Conservation (phyloP, 2,888 invertebrate genomes). For the Cantharis flavilabris region DNA sequence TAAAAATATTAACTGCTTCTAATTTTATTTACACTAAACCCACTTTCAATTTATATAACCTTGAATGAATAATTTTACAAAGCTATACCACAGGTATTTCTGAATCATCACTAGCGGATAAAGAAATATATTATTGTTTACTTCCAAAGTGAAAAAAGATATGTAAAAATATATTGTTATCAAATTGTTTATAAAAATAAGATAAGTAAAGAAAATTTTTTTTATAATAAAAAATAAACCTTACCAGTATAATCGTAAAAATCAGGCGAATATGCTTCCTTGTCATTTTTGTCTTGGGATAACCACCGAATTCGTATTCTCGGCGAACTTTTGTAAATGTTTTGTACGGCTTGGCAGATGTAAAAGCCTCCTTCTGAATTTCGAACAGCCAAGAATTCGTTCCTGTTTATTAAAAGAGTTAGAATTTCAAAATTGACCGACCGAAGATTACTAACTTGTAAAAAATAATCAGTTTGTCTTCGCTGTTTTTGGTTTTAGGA, state of each 20-base stretch:
- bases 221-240: slow-evolving; percentile 14
- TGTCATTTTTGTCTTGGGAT: slow-evolving; percentile 72
- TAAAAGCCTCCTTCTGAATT: slow-evolving; percentile 88
- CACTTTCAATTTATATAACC: neutral
- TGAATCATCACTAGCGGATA: neutral
- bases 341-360: slow-evolving; percentile 88
- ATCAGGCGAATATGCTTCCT: slow-evolving; percentile 82
- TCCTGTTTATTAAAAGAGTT: slow-evolving; percentile 58
- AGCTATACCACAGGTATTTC: neutral
- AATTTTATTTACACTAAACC: neutral
- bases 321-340: slow-evolving; percentile 83
- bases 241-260: slow-evolving; percentile 86
- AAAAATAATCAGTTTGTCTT: slow-evolving; percentile 84
- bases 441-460: slow-evolving; percentile 71
- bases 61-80: neutral
- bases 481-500: slow-evolving; percentile 62
- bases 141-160: neutral
- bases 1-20: neutral
- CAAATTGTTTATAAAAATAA: neutral
- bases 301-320: slow-evolving; percentile 91
- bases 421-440: neutral
- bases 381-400: slow-evolving; percentile 88
- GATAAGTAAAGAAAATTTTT: too few species aligned
- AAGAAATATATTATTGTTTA: neutral
- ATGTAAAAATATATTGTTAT: neutral